These are phyloP conservation scores for Dicranocentrus wangi DNA, from an alignment of 2,888 invertebrate species.

Conservation along the genomic window DNA sequence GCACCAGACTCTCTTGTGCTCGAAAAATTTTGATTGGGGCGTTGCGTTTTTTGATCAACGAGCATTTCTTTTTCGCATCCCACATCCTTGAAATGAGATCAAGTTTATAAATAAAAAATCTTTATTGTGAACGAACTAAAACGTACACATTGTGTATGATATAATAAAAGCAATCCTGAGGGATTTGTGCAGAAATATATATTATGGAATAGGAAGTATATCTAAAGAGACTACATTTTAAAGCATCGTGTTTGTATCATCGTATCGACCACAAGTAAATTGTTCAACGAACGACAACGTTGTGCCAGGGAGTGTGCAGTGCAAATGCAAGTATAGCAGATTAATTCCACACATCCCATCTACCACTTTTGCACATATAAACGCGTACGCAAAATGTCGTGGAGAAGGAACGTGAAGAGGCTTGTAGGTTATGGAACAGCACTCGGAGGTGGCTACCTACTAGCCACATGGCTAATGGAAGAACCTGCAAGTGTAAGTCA, in stretches of 20 bases:
- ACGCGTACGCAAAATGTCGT: conserved; percentile 48
- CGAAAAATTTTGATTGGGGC: too few relatives aligned
- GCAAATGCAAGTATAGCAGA: neutral
- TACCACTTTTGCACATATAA: neutral
- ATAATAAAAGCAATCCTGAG: neutral
- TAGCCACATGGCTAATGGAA: conserved; percentile 73
- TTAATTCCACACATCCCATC: neutral
- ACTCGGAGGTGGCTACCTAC: conserved; percentile 73
- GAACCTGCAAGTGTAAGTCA: conserved; percentile 62
- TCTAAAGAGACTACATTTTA: neutral
- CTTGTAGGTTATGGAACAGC: conserved; percentile 73
- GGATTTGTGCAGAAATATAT: neutral
- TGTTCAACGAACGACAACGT: neutral
- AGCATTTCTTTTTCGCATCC: neutral
- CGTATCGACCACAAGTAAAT: neutral
- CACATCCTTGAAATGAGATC: neutral
- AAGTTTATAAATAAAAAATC: conserved; percentile 6
- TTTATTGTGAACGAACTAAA: neutral
- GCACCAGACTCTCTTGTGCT: too few relatives aligned
- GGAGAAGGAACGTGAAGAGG: conserved; percentile 72
- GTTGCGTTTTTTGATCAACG: too few relatives aligned
- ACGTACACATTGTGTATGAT: neutral
- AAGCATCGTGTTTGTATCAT: neutral
- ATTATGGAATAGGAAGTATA: too few relatives aligned
- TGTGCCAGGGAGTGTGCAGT: neutral